These are phyloP conservation scores for Microplitis mediator DNA, from an alignment of 1,140 invertebrate genomes.

Conservation along the genomic window DNA sequence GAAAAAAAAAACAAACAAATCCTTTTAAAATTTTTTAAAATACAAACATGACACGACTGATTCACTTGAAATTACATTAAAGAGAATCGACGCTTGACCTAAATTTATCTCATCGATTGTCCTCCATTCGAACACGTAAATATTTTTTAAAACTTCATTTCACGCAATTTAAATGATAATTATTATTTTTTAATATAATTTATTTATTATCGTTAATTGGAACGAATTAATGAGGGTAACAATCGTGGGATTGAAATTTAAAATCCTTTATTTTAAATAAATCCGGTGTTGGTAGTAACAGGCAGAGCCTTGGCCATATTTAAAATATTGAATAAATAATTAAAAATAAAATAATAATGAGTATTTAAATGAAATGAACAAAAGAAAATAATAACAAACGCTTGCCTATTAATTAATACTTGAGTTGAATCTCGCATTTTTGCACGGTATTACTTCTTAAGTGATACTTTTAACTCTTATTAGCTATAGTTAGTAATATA, in stretches of 20 bases:
- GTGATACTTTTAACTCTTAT: constrained; percentile 32
- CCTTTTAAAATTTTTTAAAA: too few relatives aligned
- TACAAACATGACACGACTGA: neutral
- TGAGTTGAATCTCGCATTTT: constrained; percentile 36
- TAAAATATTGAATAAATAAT: neutral
- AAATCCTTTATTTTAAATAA: neutral
- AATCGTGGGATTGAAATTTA: neutral
- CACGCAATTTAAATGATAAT: neutral
- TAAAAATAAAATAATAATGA: constrained; percentile 25
- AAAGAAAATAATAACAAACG: too few relatives aligned
- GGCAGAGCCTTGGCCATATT: constrained; percentile 37
- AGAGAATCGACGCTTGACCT: neutral
- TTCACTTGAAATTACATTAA: neutral
- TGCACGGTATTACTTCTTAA: constrained; percentile 40
- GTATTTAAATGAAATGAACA: constrained; percentile 27
- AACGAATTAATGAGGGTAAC: neutral
- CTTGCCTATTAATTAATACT: neutral
- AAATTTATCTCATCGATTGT: neutral
- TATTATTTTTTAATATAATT: neutral
- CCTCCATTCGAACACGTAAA: neutral
- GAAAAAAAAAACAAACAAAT: too few relatives aligned
- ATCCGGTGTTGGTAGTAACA: constrained; percentile 26
- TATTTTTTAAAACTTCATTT: neutral
- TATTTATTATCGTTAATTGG: neutral
- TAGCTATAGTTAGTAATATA: constrained; percentile 16